These are phyloP conservation scores for Micromussa lordhowensis DNA, from an alignment of 92 coral and sea anemone genomes.

Conservation along the genomic window DNA sequence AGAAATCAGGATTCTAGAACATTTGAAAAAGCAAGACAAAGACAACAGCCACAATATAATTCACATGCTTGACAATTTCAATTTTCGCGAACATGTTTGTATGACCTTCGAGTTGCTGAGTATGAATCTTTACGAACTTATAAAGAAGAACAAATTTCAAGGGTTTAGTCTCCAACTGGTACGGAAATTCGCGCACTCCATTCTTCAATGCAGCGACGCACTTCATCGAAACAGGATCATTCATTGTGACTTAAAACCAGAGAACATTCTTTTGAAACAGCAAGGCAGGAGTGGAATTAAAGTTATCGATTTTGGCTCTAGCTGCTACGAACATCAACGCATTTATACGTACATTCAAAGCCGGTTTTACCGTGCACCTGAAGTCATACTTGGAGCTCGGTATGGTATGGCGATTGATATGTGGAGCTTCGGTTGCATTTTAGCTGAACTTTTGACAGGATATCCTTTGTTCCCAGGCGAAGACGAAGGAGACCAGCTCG, in stretches of 20 bases:
- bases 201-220: constrained; percentile 95
- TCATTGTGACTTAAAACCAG: constrained; percentile 98
- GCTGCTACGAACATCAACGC: constrained; percentile 98
- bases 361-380: constrained; percentile 98
- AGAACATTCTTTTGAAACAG: constrained; percentile 93
- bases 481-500: constrained; percentile 99
- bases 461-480: constrained; percentile 99
- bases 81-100: constrained; percentile 96
- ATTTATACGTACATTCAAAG: constrained; percentile 98
- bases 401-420: constrained; percentile 98
- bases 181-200: constrained; percentile 97
- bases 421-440: constrained; percentile 99
- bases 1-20: constrained; percentile 96
- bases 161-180: constrained; percentile 96
- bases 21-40: constrained; percentile 94
- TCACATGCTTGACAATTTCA: constrained; percentile 96
- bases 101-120: constrained; percentile 97
- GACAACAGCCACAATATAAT: constrained; percentile 93
- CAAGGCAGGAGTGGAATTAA: constrained; percentile 99
- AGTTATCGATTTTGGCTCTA: constrained; percentile 98
- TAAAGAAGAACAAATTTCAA: constrained; percentile 98
- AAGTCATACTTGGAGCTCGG: constrained; percentile 93
- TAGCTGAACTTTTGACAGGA: constrained; percentile 97
- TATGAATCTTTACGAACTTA: constrained; percentile 94
- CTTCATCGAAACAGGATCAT: constrained; percentile 92